Evolutionary conservation across 2,888 invertebrate genomes (phyloP).

Genomic region (Papilio protenor): DNA sequence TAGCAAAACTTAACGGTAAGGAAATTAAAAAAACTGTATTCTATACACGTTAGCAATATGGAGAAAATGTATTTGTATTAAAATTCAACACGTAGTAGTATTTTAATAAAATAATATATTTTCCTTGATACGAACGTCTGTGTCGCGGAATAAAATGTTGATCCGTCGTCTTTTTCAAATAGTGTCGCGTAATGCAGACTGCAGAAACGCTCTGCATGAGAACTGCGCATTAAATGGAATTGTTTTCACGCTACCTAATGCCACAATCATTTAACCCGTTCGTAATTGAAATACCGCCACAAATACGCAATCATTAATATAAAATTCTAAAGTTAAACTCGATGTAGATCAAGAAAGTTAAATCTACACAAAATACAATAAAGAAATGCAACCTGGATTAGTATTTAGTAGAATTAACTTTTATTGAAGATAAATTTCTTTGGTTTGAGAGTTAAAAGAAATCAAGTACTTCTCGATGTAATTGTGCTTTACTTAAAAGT

Average conservation of each 20-base stretch:
- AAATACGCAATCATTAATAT: background rate
- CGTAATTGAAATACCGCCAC: conserved; percentile 5
- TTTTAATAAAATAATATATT: background rate
- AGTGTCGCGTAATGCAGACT: background rate
- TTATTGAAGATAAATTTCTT: no score
- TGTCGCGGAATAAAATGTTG: background rate
- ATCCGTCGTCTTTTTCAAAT: background rate
- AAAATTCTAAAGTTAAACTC: background rate
- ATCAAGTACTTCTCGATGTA: no score
- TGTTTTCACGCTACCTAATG: background rate
- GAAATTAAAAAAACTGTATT: background rate
- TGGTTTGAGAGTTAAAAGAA: no score
- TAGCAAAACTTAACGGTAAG: background rate
- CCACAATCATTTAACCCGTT: background rate
- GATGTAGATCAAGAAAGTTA: no score
- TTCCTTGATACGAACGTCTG: background rate
- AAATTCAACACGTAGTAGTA: background rate
- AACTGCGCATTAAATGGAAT: conserved; percentile 11
- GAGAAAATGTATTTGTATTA: background rate
- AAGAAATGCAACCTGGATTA: no score
- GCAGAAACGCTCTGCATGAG: conserved; percentile 15
- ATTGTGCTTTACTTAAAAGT: no score
- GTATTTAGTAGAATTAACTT: no score
- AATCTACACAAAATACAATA: no score
- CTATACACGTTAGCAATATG: background rate